phyloP scores from a whole-genome alignment of 2,888 invertebrate genomes.

The Drosophila falleni region DNA sequence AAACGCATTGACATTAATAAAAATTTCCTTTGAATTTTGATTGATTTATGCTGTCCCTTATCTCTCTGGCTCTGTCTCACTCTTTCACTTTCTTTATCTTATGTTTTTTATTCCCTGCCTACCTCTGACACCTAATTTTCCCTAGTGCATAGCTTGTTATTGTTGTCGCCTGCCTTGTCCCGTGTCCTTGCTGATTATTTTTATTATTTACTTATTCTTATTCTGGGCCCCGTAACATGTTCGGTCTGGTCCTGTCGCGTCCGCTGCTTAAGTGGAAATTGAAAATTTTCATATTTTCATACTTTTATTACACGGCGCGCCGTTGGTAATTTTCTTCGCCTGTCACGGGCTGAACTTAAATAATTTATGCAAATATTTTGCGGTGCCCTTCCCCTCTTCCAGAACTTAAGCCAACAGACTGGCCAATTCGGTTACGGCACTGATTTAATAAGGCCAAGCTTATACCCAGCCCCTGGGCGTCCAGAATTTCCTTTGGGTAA shows the following conservation, averaged over 20 bases:
- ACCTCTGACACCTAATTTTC: neutral
- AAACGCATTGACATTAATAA: slow-evolving; percentile 79
- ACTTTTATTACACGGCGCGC: slow-evolving; percentile 60
- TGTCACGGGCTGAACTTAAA: slow-evolving; percentile 50
- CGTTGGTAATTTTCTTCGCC: slow-evolving; percentile 60
- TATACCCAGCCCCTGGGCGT: slow-evolving; percentile 1
- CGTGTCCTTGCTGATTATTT: slow-evolving; percentile 68
- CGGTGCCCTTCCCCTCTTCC: slow-evolving; percentile 25
- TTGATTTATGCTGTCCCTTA: slow-evolving; percentile 65
- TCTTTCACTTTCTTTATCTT: neutral
- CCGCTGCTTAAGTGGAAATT: slow-evolving; percentile 69
- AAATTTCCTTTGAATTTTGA: slow-evolving; percentile 82
- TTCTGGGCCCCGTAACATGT: slow-evolving; percentile 29
- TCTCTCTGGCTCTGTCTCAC: neutral
- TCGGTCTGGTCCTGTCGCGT: slow-evolving; percentile 35
- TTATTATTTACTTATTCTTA: slow-evolving; percentile 77
- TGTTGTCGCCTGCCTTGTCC: slow-evolving; percentile 56
- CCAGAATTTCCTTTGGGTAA: slow-evolving; percentile 36
- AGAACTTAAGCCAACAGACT: slow-evolving; percentile 18
- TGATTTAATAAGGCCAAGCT: slow-evolving; percentile 42
- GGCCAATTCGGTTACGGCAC: slow-evolving; percentile 50
- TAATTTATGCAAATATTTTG: slow-evolving; percentile 79
- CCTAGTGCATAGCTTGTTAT: slow-evolving; percentile 38
- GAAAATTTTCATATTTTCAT: slow-evolving; percentile 79
- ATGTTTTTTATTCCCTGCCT: too few relatives aligned